Evolutionary conservation across 2,113 vertebrate species (phyloP), one percentile per base, ranked within the genome.

Genomic region (Plecotus auritus): DNA sequence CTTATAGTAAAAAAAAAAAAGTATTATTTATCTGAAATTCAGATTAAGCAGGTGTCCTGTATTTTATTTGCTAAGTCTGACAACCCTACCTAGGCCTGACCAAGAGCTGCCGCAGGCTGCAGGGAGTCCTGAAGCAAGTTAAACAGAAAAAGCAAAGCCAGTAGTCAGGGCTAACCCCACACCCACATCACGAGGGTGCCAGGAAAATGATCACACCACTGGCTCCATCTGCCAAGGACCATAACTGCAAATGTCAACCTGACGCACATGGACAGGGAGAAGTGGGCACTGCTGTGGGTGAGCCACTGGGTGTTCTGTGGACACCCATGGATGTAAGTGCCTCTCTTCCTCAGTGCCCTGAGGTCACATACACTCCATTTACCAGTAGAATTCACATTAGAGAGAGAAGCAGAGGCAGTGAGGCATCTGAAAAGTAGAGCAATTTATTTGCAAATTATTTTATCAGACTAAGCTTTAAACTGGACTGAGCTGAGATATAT

Each of bases 401-500:
- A 11, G 26, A 81, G 5, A 85, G 47, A 90, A 88, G 67, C 51
- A 78, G 59, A 49, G n/a, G 54, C 37, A 35, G 17, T 20, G 54
- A 85, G 45, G n/a, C 20, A 56, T 42, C 42, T 47, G 28, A 94
- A 76, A 85, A 22, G 45, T 0, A 86, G 30, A 78, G 45, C 18
- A 51, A 37, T 84, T 83, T 90, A 83, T 49, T 91, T 80, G 78
- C 49, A 96, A 95, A 80, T 94, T 35, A 73, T 67, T 94, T 6
- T 90, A 84, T 67, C 82, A 94, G 26, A 86, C 30, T 22, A 73
- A 88, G 51, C 61, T 82, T 93, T 87, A 81, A 59, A 92, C 17
- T 90, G 42, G 30, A 88, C 4, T 64, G 49, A 83, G 42, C 8
- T 66, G 69, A 70, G 82, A 89, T 81, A 83, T 23, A 80, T 23